Evolutionary conservation across 2,113 vertebrate species (phyloP), one percentile per base, ranked within the genome.

Genomic region (Apteryx owenii): DNA sequence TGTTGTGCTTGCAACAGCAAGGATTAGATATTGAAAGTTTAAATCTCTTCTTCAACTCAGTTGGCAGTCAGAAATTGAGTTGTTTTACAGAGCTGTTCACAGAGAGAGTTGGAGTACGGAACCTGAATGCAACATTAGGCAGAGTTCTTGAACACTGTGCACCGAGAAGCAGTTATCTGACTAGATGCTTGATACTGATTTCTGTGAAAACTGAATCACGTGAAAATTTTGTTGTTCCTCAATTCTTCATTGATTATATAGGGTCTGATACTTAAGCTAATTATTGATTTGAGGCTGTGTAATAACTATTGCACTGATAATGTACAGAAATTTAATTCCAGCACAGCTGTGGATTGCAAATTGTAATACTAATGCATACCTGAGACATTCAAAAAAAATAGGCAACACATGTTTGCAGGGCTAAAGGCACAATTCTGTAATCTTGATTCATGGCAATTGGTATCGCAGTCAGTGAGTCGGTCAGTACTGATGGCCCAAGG

Each of bases 341-440:
- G 23, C 26, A 53, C 25, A 71, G 7, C 72, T 91, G 53, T 36
- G 46, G 42, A 25, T 9, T 87, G 44, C 7, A 2, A 60, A 38
- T 44, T 60, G 26, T 50, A 61, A 29, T 82, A 18, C 21, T 81
- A 26, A 20, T 26, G 42, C 44, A 5, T 71, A 79, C 11, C 1
- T 62, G 42, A 36, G 42, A 42, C 53, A 42, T 26, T 73, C 1
- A 6, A 81, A 46, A 56, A 54, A 26, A 87, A n/a, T 33, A 79
- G 80, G 58, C n/a, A 73, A 3, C 8, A 7, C 0, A 0, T 20
- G 5, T 70, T 5, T 77, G 42, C 1, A 2, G 51, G 61, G 28
- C 28, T 51, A 70, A 61, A 20, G 28, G 15, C 11, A 50, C 9
- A 6, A 13, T 91, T 94, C 72, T 56, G 0, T 78, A 25, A 17